These are phyloP conservation scores for Microplitis manilae DNA, from an alignment of 2,888 invertebrate genomes.

Conservation along the genomic window DNA sequence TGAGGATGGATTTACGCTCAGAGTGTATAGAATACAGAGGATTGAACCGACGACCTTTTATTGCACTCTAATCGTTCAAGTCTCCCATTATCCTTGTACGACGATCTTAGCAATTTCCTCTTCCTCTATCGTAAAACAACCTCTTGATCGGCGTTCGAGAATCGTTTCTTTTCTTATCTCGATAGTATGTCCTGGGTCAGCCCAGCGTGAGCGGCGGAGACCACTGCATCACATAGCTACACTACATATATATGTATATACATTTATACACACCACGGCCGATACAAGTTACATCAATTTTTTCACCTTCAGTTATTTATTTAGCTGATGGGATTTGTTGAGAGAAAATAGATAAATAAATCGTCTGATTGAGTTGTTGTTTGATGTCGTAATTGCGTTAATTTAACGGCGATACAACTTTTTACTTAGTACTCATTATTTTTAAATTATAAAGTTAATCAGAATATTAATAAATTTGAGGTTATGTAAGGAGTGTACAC, in stretches of 20 bases:
- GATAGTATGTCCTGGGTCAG: slow-evolving; percentile 33
- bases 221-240: slow-evolving; percentile 13
- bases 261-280: slow-evolving; percentile 22
- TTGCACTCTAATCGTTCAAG: slow-evolving; percentile 39
- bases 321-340: neutral
- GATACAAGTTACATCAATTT: neutral
- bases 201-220: slow-evolving; percentile 25
- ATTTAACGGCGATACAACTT: neutral
- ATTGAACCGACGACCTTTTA: slow-evolving; percentile 36
- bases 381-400: neutral
- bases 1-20: slow-evolving; percentile 31
- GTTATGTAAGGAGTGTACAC: neutral
- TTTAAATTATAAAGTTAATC: neutral
- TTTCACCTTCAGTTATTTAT: neutral
- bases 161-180: slow-evolving; percentile 33
- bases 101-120: slow-evolving; percentile 37
- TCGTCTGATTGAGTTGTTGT: neutral
- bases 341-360: neutral
- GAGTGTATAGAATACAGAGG: slow-evolving; percentile 3
- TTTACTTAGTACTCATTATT: too few species aligned
- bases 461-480: neutral
- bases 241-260: slow-evolving; percentile 27
- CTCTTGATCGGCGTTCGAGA: slow-evolving; percentile 21
- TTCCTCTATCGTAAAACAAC: slow-evolving; percentile 32
- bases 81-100: slow-evolving; percentile 35